phyloP scores from a whole-genome alignment of 2,113 vertebrate genomes.

The Lagopus muta region DNA sequence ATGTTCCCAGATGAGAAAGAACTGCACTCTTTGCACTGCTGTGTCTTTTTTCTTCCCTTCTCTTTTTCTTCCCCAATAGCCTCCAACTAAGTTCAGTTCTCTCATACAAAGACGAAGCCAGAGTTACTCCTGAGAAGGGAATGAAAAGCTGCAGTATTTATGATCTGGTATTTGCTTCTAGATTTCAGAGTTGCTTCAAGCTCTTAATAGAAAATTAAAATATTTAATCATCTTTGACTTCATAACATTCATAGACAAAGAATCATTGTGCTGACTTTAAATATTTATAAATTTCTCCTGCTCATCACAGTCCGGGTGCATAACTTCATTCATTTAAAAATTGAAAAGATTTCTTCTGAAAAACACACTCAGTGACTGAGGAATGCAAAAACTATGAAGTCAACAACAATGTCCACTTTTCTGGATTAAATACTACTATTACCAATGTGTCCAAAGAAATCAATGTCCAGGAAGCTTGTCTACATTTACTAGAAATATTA shows the following conservation, averaged over 20 bases:
- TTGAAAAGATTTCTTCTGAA: not conserved
- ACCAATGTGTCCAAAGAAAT: not conserved
- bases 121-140: not conserved
- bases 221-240: not conserved
- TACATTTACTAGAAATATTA: not conserved
- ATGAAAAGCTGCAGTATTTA: not conserved
- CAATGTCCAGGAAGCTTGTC: not conserved
- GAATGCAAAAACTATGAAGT: not conserved
- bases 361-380: not conserved
- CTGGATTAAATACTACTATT: not conserved
- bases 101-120: not conserved
- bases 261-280: not conserved
- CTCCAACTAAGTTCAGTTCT: not conserved
- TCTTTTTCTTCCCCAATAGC: not conserved
- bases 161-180: not conserved
- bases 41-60: not conserved
- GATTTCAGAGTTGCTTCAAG: not conserved
- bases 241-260: not conserved
- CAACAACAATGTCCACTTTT: not conserved
- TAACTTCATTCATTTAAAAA: not conserved
- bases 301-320: not conserved
- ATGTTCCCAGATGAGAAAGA: not conserved
- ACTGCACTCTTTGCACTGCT: not conserved
- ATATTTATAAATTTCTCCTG: not conserved
- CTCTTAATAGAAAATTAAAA: not conserved